These are phyloP conservation scores for Chrysomallon squamiferum DNA, from an alignment of 1,140 invertebrate species.

Conservation along the genomic window DNA sequence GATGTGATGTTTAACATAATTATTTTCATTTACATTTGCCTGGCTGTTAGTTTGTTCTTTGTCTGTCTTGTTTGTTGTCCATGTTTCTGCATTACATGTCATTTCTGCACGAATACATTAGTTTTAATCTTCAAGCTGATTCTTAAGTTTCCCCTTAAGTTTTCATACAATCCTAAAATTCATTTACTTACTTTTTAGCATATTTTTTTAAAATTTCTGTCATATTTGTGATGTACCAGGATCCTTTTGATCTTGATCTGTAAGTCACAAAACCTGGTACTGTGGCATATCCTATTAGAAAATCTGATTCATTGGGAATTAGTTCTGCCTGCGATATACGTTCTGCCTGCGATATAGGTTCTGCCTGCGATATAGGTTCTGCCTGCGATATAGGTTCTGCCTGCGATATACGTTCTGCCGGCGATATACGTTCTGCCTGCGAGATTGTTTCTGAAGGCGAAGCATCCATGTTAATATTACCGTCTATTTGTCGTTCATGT, in stretches of 20 bases:
- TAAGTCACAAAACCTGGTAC: conserved; percentile 50
- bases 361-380: conserved; percentile 44
- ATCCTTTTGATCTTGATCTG: conserved; percentile 35
- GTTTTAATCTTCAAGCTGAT: too few relatives aligned
- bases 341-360: conserved; percentile 28
- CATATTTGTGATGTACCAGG: conserved; percentile 51
- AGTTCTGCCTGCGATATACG: conserved; percentile 20
- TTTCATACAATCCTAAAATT: too few relatives aligned
- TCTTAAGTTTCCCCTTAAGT: too few relatives aligned
- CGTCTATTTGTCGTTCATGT: too few relatives aligned
- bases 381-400: conserved; percentile 36
- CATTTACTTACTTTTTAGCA: conserved; percentile 29
- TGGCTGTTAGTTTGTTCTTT: too few relatives aligned
- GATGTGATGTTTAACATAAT: too few relatives aligned
- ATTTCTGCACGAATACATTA: too few relatives aligned
- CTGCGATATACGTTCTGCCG: conserved; percentile 46
- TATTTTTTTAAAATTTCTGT: conserved; percentile 33
- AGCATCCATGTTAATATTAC: too few relatives aligned
- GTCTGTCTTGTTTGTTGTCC: too few relatives aligned
- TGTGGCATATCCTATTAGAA: conserved; percentile 51
- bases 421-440: conserved; percentile 47
- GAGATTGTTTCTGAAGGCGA: conserved; percentile 33
- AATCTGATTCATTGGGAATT: conserved; percentile 43
- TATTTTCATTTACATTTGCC: too few relatives aligned
- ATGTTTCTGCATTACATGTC: too few relatives aligned